Conservation (phyloP, 2,797 vertebrate genomes). For the Sebastes hopkinsi region DNA sequence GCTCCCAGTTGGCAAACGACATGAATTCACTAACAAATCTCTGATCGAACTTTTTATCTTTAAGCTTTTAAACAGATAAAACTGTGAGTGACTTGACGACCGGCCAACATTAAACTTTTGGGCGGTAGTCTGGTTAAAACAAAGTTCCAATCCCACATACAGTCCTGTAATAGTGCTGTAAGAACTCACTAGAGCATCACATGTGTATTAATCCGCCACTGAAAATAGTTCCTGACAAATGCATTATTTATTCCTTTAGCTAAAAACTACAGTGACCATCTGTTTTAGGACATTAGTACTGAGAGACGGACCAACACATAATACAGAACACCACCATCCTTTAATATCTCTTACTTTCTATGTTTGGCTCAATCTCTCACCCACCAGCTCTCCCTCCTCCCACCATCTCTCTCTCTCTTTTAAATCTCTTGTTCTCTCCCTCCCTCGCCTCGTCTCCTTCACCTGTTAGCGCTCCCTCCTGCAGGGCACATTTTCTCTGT, state of each 20-base stretch:
- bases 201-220: not conserved
- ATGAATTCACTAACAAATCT: not conserved
- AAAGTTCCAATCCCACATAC: too few species aligned
- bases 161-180: not conserved
- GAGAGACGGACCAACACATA: not conserved
- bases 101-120: not conserved
- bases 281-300: not conserved
- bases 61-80: too few species aligned
- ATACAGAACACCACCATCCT: not conserved
- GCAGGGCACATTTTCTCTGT: slow-evolving; percentile 31
- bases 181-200: not conserved
- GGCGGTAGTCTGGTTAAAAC: fast-evolving
- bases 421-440: slow-evolving; percentile 17
- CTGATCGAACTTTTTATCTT: not conserved
- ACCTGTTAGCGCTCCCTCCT: slow-evolving; percentile 29
- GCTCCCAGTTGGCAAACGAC: not conserved
- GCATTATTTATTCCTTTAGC: not conserved
- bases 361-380: slow-evolving; percentile 3
- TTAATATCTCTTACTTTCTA: slow-evolving; percentile 4
- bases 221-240: not conserved
- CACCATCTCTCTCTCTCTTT: not conserved
- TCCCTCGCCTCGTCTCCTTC: slow-evolving; percentile 17
- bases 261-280: not conserved
- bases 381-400: not conserved
- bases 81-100: not conserved